These are phyloP conservation scores for Thamnophis sirtalis DNA, from an alignment of 2,113 vertebrate genomes.

Conservation along the genomic window DNA sequence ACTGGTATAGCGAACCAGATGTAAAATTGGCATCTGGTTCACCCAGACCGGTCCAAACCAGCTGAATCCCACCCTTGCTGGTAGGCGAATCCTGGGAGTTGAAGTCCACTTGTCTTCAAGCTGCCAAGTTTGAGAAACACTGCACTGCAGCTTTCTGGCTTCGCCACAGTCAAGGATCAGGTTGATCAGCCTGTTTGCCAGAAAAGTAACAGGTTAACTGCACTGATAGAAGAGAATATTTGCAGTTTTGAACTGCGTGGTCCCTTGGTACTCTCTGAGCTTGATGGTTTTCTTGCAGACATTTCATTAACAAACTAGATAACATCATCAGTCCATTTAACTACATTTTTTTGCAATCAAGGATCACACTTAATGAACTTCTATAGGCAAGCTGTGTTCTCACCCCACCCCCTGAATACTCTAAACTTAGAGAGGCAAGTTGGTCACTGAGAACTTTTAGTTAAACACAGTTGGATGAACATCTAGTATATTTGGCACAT, in stretches of 20 bases:
- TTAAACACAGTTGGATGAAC: background rate
- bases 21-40: no score
- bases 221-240: background rate
- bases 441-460: background rate
- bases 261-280: background rate
- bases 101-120: background rate
- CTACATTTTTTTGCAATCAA: background rate
- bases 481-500: background rate
- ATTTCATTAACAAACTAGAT: background rate
- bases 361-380: background rate
- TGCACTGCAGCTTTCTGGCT: background rate
- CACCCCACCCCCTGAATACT: background rate
- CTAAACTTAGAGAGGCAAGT: background rate
- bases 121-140: background rate
- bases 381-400: no score
- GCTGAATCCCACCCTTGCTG: background rate
- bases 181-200: background rate
- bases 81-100: background rate
- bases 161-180: background rate
- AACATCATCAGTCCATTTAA: background rate
- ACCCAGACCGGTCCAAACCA: no score
- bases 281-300: background rate
- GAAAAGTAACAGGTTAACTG: background rate
- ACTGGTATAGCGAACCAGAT: no score
- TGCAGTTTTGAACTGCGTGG: background rate